Conservation (phyloP, 2,888 invertebrate genomes). For the Ophion ellenae region DNA sequence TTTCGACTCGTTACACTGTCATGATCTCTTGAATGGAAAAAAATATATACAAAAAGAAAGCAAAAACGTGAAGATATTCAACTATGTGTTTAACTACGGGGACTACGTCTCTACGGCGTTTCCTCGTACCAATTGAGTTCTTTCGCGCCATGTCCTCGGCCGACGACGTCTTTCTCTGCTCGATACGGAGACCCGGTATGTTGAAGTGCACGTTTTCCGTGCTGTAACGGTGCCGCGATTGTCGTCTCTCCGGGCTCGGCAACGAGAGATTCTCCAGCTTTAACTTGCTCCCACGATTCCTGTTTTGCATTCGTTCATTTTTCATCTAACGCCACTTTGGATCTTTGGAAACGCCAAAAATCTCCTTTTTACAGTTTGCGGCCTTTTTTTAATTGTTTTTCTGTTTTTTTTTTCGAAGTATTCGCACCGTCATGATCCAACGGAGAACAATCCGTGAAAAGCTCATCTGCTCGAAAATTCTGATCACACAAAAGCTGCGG, state of each 20-base stretch:
- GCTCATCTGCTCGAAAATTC: no score
- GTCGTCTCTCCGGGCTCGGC: conserved; percentile 90
- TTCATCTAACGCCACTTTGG: background rate
- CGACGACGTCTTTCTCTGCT: conserved; percentile 94
- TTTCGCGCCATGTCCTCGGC: conserved; percentile 96
- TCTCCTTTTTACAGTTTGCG: background rate
- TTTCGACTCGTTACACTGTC: no score
- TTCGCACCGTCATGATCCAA: no score
- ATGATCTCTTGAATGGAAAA: background rate
- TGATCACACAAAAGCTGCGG: no score
- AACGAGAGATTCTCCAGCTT: conserved; percentile 92
- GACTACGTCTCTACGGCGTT: conserved; percentile 57
- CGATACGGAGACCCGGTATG: conserved; percentile 94
- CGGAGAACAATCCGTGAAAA: no score
- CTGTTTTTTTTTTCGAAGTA: no score
- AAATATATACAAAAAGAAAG: background rate
- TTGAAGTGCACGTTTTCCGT: conserved; percentile 95
- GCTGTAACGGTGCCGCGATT: conserved; percentile 92
- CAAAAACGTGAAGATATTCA: conserved; percentile 20
- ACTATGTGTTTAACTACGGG: conserved; percentile 57
- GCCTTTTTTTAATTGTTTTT: no score
- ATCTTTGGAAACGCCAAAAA: background rate
- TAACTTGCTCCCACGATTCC: conserved; percentile 94
- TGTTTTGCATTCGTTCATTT: conserved; percentile 61
- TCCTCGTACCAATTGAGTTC: conserved; percentile 89